These are phyloP conservation scores for Deilephila porcellus DNA, from an alignment of 2,888 invertebrate species.

Conservation along the genomic window DNA sequence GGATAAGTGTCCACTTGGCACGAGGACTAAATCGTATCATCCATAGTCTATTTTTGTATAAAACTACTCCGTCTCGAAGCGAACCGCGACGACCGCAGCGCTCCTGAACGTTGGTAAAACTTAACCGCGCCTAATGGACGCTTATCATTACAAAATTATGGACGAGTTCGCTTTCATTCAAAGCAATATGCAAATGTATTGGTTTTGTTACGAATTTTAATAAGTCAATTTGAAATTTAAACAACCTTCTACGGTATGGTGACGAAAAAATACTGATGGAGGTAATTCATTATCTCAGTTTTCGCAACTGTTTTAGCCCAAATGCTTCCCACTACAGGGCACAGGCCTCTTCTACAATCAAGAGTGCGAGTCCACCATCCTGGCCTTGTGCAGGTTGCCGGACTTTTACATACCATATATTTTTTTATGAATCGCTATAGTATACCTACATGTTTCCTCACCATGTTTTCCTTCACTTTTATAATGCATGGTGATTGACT, in stretches of 20 bases:
- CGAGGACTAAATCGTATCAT: not conserved
- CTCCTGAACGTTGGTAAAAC: not conserved
- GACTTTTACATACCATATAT: no score
- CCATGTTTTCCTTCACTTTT: no score
- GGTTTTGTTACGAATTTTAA: constrained; percentile 20
- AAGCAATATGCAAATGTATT: constrained; percentile 17
- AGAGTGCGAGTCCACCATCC: no score
- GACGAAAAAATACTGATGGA: not conserved
- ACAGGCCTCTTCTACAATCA: no score
- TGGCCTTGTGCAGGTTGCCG: no score
- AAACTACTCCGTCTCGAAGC: not conserved
- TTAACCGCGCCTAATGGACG: not conserved
- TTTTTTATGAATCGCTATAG: no score
- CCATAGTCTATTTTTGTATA: no score
- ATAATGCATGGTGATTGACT: no score
- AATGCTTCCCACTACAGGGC: no score
- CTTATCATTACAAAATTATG: not conserved
- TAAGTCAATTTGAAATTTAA: constrained; percentile 23
- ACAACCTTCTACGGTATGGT: not conserved
- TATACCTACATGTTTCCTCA: no score
- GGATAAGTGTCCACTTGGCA: not conserved
- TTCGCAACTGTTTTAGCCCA: not conserved
- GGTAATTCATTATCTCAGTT: not conserved
- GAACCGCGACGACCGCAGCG: not conserved
- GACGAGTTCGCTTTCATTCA: constrained; percentile 13